Percentiles rank a stretch among this genome's conserved stretches.
Conservation (phyloP, 2,888 invertebrate species). For the Alentia gelatinosa region DNA sequence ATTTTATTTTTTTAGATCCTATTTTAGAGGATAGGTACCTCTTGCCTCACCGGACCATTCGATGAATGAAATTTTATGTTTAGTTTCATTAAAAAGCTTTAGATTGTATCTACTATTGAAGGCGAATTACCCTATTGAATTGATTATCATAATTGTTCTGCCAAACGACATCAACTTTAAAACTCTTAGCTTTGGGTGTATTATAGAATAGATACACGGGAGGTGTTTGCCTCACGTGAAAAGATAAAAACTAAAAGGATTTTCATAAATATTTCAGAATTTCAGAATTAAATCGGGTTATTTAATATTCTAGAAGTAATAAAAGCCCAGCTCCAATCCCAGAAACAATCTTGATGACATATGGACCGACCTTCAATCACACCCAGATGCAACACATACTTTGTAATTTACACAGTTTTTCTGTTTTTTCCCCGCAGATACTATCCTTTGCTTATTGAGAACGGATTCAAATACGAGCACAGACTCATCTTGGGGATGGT, state of each 20-base stretch:
- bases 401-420: not conserved
- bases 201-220: too few species aligned
- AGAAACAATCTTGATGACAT: too few species aligned
- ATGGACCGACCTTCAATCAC: not conserved
- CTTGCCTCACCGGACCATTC: not conserved
- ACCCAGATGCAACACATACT: not conserved
- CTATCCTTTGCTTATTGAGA: not conserved
- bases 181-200: too few species aligned
- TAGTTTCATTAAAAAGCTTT: not conserved
- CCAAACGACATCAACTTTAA: not conserved
- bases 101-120: not conserved
- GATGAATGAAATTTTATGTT: not conserved
- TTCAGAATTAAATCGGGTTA: not conserved
- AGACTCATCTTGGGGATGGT: constrained; percentile 72
- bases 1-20: not conserved
- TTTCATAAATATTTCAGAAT: not conserved
- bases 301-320: not conserved
- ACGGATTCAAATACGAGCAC: constrained; percentile 63
- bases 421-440: constrained; percentile 66
- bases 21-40: not conserved
- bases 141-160: not conserved
- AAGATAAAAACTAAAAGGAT: not conserved
- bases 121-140: not conserved
- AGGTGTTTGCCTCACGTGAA: too few species aligned
- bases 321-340: not conserved